Conservation (phyloP, 1,140 invertebrate genomes). For the Aphis craccivora region DNA sequence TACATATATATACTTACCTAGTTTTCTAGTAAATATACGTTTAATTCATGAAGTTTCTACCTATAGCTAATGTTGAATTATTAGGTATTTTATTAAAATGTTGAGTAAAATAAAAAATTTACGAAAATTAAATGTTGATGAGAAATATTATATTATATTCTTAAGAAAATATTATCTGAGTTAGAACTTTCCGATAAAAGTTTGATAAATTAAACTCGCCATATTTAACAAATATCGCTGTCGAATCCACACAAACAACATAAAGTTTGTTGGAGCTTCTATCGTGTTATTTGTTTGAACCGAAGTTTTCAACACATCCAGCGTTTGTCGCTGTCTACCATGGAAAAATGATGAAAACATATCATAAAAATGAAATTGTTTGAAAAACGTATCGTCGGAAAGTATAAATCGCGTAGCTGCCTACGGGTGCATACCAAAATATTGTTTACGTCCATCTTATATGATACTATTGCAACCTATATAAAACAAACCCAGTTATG, state of each 20-base stretch:
- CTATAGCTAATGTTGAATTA: background rate
- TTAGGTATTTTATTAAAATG: background rate
- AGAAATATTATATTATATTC: background rate
- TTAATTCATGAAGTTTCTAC: no score
- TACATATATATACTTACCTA: background rate
- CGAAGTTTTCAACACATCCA: background rate
- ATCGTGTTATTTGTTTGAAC: background rate
- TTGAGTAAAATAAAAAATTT: background rate
- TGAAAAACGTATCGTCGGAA: background rate
- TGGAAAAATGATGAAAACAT: background rate
- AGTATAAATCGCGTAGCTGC: background rate
- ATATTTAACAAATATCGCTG: slow-evolving; percentile 7
- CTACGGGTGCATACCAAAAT: background rate
- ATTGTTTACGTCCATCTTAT: background rate
- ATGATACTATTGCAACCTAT: no score
- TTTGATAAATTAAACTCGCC: background rate
- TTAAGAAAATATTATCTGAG: background rate
- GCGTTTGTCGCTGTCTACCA: background rate
- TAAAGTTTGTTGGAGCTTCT: background rate
- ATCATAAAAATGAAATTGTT: background rate
- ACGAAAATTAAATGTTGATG: background rate
- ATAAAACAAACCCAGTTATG: no score
- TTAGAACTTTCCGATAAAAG: background rate
- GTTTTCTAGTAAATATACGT: background rate
- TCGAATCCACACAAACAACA: background rate